A percentile compares a stretch with the other conserved stretches of the same genome.
Conservation (phyloP, 2,888 invertebrate species). For the Drosophila parthenogenetica region DNA sequence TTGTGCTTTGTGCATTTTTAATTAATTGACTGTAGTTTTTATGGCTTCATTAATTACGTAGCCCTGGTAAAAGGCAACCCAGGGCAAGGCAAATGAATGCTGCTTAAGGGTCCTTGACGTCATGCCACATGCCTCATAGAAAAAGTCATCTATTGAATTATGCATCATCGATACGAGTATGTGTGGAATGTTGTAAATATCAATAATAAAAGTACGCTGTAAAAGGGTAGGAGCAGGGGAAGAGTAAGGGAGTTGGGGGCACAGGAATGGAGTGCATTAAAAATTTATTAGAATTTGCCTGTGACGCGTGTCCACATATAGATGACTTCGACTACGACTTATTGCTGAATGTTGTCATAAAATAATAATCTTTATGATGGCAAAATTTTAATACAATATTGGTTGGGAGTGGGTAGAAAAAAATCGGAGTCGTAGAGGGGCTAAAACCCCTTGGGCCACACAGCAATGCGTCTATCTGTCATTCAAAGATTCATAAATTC, state of each 20-base stretch:
- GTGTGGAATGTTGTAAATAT: constrained; percentile 71
- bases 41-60: constrained; percentile 83
- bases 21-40: constrained; percentile 83
- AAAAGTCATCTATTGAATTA: constrained; percentile 63
- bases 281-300: constrained; percentile 83
- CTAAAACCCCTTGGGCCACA: constrained; percentile 34
- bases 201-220: constrained; percentile 79
- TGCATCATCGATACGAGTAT: constrained; percentile 69
- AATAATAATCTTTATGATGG: constrained; percentile 83
- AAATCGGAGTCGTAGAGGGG: constrained; percentile 4
- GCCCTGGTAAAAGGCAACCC: constrained; percentile 22
- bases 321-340: constrained; percentile 49
- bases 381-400: constrained; percentile 78
- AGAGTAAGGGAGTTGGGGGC: not conserved
- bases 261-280: constrained; percentile 72
- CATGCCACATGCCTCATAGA: constrained; percentile 56
- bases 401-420: constrained; percentile 14
- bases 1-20: constrained; percentile 77
- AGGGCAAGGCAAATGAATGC: constrained; percentile 11
- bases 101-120: constrained; percentile 71
- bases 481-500: constrained; percentile 75
- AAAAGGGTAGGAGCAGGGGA: constrained; percentile 30
- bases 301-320: constrained; percentile 68
- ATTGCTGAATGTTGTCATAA: constrained; percentile 68
- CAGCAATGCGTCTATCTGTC: constrained; percentile 63